phyloP scores from a whole-genome alignment of 2,113 vertebrate genomes.

The Ageneiosus marmoratus region DNA sequence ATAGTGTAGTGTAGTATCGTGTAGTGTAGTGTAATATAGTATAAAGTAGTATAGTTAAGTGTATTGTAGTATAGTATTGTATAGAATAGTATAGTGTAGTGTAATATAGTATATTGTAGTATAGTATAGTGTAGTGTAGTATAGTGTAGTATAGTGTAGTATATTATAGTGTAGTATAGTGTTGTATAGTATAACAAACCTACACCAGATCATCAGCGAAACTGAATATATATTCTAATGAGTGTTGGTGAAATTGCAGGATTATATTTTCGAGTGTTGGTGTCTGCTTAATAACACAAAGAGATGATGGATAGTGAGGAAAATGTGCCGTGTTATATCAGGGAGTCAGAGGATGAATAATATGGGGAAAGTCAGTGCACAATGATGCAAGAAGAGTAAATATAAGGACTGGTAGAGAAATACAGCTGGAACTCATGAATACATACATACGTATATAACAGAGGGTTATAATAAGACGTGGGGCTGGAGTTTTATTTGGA shows the following conservation, averaged over 20 bases:
- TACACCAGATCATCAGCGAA: background rate
- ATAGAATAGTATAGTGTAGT: too few relatives aligned
- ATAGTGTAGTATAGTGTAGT: too few relatives aligned
- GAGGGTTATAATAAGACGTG: too few relatives aligned
- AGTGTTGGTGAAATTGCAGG: background rate
- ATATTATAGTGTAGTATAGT: too few relatives aligned
- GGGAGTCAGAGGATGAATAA: background rate
- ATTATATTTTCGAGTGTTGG: background rate
- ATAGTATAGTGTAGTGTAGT: too few relatives aligned
- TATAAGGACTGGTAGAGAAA: background rate
- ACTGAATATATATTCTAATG: background rate
- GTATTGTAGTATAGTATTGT: too few relatives aligned
- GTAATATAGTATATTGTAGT: too few relatives aligned
- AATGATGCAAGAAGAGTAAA: constrained; percentile 5
- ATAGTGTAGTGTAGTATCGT: too few relatives aligned
- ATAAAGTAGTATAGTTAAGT: too few relatives aligned
- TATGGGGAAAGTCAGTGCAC: background rate
- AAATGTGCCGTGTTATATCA: background rate
- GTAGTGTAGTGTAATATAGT: too few relatives aligned
- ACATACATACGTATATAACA: too few relatives aligned
- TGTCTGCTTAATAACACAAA: background rate
- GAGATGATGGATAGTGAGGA: background rate
- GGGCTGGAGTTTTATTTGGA: too few relatives aligned
- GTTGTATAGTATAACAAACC: background rate
- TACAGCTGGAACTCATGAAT: background rate